Percentiles rank a stretch among this genome's conserved stretches.
phyloP scores from a whole-genome alignment of 1,140 invertebrate species.

The Orchestia grillus region DNA sequence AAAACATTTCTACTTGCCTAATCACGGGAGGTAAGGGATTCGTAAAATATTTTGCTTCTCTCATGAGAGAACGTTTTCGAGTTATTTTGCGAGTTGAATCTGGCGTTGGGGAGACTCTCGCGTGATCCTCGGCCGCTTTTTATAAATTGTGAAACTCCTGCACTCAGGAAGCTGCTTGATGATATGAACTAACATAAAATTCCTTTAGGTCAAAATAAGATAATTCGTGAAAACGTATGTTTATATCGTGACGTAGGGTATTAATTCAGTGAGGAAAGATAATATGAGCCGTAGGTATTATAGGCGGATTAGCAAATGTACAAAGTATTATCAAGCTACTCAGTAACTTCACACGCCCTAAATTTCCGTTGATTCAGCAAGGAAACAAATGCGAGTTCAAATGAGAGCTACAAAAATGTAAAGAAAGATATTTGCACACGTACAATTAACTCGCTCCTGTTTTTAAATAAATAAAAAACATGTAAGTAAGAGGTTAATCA shows the following conservation, averaged over 20 bases:
- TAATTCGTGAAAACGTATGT: neutral
- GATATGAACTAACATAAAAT: neutral
- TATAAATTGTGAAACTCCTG: neutral
- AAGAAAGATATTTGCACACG: neutral
- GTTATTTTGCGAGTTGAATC: neutral
- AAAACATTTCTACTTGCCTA: neutral
- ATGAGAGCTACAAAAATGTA: neutral
- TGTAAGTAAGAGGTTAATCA: neutral
- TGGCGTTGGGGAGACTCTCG: neutral
- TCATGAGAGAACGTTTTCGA: neutral
- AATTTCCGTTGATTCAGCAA: neutral
- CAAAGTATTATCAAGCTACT: neutral
- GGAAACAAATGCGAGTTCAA: neutral
- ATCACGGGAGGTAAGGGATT: neutral
- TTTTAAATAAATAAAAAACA: neutral
- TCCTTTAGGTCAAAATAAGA: neutral
- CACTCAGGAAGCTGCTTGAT: neutral
- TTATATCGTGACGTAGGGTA: neutral
- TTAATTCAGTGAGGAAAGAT: neutral
- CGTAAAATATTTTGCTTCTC: neutral
- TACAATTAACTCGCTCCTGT: neutral
- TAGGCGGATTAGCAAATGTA: neutral
- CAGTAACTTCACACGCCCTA: neutral
- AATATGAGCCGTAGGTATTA: neutral
- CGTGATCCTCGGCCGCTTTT: neutral